A percentile compares a stretch with the other conserved stretches of the same genome.
These are phyloP conservation scores for Oceanodroma tethys DNA, from an alignment of 2,113 vertebrate species.

Conservation along the genomic window DNA sequence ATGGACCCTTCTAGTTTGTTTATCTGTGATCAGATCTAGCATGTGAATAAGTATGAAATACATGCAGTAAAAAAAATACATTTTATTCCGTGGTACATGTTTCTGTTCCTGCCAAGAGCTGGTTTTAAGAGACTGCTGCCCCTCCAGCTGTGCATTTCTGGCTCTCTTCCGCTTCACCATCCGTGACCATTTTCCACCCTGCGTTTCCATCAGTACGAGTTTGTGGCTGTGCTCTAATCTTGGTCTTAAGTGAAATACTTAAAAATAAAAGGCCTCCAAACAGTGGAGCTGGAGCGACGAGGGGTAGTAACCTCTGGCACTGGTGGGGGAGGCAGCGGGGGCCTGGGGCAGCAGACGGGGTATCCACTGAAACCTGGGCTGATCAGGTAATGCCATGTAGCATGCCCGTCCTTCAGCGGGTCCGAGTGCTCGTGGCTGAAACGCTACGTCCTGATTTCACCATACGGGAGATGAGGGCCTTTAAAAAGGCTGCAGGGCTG, in stretches of 20 bases:
- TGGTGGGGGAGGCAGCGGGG: not conserved
- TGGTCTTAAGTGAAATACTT: not conserved
- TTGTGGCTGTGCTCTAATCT: not conserved
- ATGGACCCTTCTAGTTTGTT: not conserved
- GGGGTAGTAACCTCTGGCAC: not conserved
- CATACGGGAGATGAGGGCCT: not conserved
- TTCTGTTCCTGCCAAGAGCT: not conserved
- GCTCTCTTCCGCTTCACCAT: not conserved
- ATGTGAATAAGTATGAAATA: not conserved
- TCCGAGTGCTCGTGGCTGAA: not conserved
- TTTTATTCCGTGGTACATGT: not conserved
- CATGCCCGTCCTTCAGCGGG: fast-evolving
- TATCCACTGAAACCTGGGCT: not conserved
- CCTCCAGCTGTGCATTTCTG: not conserved
- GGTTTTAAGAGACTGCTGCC: not conserved
- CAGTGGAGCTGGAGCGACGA: not conserved
- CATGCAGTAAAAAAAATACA: not conserved
- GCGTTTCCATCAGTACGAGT: not conserved
- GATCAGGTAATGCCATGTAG: not conserved
- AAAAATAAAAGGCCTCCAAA: not conserved
- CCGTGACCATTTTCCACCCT: not conserved
- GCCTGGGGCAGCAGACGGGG: fast-evolving
- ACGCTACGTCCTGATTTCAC: not conserved
- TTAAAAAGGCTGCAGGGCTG: not conserved
- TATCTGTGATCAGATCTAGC: not conserved